Evolutionary conservation across 2,797 vertebrate genomes (phyloP).

Genomic region (Syngnathus rostellatus): DNA sequence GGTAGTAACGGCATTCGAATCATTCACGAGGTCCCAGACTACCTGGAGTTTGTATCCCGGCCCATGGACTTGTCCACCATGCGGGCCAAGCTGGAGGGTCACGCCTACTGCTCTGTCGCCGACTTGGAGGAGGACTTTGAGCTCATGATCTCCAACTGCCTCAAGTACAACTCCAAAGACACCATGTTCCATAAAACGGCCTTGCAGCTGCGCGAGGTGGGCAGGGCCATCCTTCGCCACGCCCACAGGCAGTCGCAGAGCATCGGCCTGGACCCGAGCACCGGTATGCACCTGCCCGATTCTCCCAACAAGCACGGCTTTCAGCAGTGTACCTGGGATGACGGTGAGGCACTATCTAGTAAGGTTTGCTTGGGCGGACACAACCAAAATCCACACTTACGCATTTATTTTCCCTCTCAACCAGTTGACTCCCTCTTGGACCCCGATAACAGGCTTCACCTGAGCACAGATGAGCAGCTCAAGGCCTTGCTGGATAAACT

Average conservation of each 20-base stretch:
- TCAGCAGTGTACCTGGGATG: constrained; percentile 90
- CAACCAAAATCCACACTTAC: background rate
- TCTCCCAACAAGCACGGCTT: constrained; percentile 81
- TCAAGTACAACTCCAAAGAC: constrained; percentile 98
- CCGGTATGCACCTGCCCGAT: constrained; percentile 87
- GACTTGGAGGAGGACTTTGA: constrained; percentile 95
- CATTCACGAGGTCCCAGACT: constrained; percentile 88
- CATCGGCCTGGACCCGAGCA: constrained; percentile 83
- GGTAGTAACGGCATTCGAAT: constrained; percentile 15
- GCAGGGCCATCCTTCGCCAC: constrained; percentile 86
- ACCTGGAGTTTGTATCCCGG: constrained; percentile 94
- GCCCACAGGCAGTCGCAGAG: constrained; percentile 86
- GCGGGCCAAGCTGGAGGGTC: constrained; percentile 89
- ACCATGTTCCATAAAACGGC: constrained; percentile 95
- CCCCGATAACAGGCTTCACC: constrained; percentile 85
- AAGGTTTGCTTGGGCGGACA: background rate
- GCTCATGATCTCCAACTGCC: constrained; percentile 97
- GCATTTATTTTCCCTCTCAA: background rate
- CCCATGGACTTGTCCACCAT: constrained; percentile 99
- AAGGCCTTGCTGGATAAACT: constrained; percentile 92
- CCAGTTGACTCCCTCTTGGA: constrained; percentile 87
- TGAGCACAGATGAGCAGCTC: constrained; percentile 83
- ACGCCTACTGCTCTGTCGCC: constrained; percentile 82
- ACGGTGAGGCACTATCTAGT: constrained; percentile 72
- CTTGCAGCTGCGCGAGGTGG: constrained; percentile 84